These are phyloP conservation scores for Pseudochirops cupreus DNA, from an alignment of 2,797 vertebrate species.

Conservation along the genomic window DNA sequence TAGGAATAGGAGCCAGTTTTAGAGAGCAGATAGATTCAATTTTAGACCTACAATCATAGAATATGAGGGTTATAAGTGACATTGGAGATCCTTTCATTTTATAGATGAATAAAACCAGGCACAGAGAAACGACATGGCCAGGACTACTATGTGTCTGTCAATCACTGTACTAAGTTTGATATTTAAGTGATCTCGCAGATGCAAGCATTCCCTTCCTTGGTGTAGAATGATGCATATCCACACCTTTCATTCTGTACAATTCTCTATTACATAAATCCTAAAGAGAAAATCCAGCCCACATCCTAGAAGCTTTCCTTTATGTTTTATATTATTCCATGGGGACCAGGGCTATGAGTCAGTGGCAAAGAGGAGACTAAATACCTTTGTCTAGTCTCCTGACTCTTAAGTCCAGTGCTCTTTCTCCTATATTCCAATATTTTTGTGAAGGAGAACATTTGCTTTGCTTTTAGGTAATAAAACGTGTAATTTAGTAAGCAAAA, in stretches of 20 bases:
- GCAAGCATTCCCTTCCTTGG: neutral
- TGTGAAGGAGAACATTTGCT: slow-evolving; percentile 21
- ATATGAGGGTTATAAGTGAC: neutral
- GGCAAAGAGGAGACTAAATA: neutral
- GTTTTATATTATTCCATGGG: neutral
- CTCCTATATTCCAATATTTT: slow-evolving; percentile 25
- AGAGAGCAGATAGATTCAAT: neutral
- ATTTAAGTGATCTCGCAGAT: neutral
- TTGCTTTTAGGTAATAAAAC: slow-evolving; percentile 23
- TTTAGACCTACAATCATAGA: neutral
- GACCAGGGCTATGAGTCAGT: neutral
- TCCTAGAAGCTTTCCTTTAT: neutral
- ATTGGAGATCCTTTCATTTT: neutral
- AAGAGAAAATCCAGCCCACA: neutral
- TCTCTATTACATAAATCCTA: neutral
- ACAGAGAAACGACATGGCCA: slow-evolving; percentile 3
- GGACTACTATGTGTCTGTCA: neutral
- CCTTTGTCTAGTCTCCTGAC: neutral
- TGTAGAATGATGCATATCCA: neutral
- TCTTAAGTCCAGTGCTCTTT: neutral
- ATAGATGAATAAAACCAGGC: slow-evolving; percentile 5
- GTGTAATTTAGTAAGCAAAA: slow-evolving; percentile 29
- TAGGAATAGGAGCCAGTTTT: neutral
- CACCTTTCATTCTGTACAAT: neutral
- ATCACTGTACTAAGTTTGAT: neutral